phyloP scores from a whole-genome alignment of 2,888 invertebrate species.

The Drosophila tanythrix region DNA sequence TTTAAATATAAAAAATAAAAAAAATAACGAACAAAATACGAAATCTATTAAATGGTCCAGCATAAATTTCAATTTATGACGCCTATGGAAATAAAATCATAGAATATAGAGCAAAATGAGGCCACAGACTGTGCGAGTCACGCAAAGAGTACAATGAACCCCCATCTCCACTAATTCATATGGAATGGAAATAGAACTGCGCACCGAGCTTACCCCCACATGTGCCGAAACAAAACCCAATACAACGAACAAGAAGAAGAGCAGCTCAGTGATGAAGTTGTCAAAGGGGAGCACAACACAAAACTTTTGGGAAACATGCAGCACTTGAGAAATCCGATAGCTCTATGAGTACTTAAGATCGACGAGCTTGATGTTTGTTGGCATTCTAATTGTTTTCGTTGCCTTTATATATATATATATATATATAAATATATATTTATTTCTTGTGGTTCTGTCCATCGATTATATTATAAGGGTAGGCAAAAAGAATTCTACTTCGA shows the following conservation, averaged over 20 bases:
- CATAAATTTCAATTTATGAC: slow-evolving; percentile 79
- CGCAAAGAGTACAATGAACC: slow-evolving; percentile 63
- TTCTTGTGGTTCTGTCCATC: slow-evolving; percentile 20
- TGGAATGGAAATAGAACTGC: slow-evolving; percentile 48
- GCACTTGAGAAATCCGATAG: slow-evolving; percentile 78
- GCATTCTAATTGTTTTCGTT: slow-evolving; percentile 55
- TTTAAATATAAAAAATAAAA: slow-evolving; percentile 62
- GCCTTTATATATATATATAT: not conserved
- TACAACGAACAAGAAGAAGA: not conserved
- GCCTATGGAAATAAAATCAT: slow-evolving; percentile 48
- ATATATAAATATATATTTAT: not conserved
- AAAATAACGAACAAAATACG: slow-evolving; percentile 53
- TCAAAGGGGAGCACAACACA: slow-evolving; percentile 55
- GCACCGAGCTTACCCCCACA: slow-evolving; percentile 53
- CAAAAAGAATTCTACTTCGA: slow-evolving; percentile 6
- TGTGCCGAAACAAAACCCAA: not conserved
- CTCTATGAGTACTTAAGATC: slow-evolving; percentile 71
- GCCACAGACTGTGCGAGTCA: slow-evolving; percentile 45
- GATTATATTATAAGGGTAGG: slow-evolving; percentile 40
- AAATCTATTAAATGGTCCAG: slow-evolving; percentile 78
- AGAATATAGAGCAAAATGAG: slow-evolving; percentile 67
- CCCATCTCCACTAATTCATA: slow-evolving; percentile 43
- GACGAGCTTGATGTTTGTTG: slow-evolving; percentile 67
- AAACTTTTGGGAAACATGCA: slow-evolving; percentile 45
- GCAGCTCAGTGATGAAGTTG: slow-evolving; percentile 34